Conservation (phyloP, 2,113 vertebrate species). For the Plectropomus leopardus region DNA sequence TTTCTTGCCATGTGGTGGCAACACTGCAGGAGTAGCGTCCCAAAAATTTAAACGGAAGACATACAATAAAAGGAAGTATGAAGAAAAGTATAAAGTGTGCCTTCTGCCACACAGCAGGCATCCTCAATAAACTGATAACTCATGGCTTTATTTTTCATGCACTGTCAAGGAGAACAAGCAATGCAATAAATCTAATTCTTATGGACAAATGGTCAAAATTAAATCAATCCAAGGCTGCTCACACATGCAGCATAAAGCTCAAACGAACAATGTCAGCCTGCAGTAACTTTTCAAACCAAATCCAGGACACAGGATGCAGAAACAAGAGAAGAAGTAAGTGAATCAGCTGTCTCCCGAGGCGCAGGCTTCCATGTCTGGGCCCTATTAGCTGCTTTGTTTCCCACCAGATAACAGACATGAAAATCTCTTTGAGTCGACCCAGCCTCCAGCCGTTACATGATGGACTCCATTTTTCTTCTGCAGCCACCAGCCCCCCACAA, state of each 20-base stretch:
- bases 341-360: constrained; percentile 74
- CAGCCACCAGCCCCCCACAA: not conserved
- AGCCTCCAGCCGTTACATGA: constrained; percentile 72
- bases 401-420: constrained; percentile 75
- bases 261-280: constrained; percentile 36
- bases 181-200: not conserved
- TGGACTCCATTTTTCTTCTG: constrained; percentile 66
- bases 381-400: constrained; percentile 75
- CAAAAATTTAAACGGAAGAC: no score
- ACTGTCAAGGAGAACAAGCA: not conserved
- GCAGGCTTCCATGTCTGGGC: constrained; percentile 46
- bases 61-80: no score
- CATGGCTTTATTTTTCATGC: not conserved
- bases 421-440: constrained; percentile 75
- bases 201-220: constrained; percentile 12
- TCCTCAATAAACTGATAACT: constrained; percentile 1
- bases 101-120: no score
- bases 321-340: constrained; percentile 63
- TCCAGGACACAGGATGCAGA: constrained; percentile 51
- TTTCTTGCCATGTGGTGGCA: no score
- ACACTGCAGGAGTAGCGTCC: no score
- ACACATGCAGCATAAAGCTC: constrained; percentile 10
- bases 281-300: constrained; percentile 43
- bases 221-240: constrained; percentile 4
- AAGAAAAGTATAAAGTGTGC: no score